phyloP scores from a whole-genome alignment of 2,797 vertebrate species.

The Sylvia borin region DNA sequence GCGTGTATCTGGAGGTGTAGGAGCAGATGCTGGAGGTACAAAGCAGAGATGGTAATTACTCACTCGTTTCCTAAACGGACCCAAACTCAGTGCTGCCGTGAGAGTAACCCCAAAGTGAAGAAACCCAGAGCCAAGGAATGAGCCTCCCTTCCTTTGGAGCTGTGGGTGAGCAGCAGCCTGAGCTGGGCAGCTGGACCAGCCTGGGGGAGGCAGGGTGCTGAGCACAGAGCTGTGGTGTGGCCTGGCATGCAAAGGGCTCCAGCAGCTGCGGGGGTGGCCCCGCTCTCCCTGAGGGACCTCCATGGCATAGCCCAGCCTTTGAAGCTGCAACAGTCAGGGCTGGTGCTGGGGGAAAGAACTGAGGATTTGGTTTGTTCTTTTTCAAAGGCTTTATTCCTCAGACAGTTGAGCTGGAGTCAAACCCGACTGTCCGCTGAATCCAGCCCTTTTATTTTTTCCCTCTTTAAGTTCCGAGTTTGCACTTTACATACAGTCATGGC shows the following conservation, averaged over 20 bases:
- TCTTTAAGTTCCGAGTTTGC: background rate
- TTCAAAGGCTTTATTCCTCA: conserved; percentile 60
- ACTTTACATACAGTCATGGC: conserved; percentile 12
- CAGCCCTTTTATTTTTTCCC: conserved; percentile 46
- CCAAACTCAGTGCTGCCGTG: background rate
- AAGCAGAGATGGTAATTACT: background rate
- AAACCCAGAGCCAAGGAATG: background rate
- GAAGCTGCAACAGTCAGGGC: background rate
- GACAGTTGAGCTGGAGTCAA: conserved; percentile 31
- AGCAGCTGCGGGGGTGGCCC: background rate
- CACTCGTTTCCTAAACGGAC: background rate
- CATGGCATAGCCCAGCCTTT: background rate
- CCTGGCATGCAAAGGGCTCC: fast-evolving
- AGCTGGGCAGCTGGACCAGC: background rate
- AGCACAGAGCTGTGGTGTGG: background rate
- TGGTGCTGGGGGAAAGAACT: background rate
- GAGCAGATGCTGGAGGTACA: background rate
- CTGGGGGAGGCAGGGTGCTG: fast-evolving
- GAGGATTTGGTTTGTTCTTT: conserved; percentile 52
- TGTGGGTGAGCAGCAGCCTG: background rate
- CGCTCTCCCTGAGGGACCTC: background rate
- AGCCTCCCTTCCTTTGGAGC: background rate
- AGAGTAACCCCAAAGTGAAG: background rate
- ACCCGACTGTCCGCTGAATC: background rate
- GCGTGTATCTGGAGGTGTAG: fast-evolving